These are phyloP conservation scores for Iselma pallidipennis DNA, from an alignment of 2,888 invertebrate species.

Conservation along the genomic window DNA sequence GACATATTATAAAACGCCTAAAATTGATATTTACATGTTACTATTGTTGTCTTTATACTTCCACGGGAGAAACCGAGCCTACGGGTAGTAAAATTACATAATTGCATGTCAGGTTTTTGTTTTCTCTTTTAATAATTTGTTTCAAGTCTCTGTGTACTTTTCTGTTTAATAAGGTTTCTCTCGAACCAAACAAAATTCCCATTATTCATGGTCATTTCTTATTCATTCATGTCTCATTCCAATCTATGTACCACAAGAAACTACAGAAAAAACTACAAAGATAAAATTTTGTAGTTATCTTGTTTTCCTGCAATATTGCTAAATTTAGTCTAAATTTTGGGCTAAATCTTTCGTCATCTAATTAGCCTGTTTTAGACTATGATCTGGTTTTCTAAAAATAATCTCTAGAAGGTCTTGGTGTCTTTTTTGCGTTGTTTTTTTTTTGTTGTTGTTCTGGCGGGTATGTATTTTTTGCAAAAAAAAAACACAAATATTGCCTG, in stretches of 20 bases:
- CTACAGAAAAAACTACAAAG: too few relatives aligned
- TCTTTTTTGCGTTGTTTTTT: neutral
- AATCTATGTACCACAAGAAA: too few relatives aligned
- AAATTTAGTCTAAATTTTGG: too few relatives aligned
- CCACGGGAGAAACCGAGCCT: neutral
- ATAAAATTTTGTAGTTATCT: too few relatives aligned
- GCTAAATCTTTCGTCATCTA: too few relatives aligned
- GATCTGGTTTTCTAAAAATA: neutral
- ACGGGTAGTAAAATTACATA: constrained; percentile 3
- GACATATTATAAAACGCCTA: too few relatives aligned
- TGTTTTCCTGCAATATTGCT: too few relatives aligned
- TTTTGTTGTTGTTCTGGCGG: too few relatives aligned
- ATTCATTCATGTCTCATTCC: too few relatives aligned
- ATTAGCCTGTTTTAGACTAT: too few relatives aligned
- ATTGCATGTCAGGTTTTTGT: constrained; percentile 1
- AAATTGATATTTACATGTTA: neutral
- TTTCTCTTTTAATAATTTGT: neutral
- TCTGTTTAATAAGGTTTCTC: neutral
- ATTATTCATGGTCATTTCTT: too few relatives aligned
- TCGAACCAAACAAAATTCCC: neutral
- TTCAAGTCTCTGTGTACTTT: neutral
- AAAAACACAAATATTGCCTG: neutral
- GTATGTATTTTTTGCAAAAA: too few relatives aligned
- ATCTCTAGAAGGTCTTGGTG: neutral
- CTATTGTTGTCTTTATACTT: neutral